Evolutionary conservation across 2,888 invertebrate species (phyloP).

Genomic region (Steinernema hermaphroditum): DNA sequence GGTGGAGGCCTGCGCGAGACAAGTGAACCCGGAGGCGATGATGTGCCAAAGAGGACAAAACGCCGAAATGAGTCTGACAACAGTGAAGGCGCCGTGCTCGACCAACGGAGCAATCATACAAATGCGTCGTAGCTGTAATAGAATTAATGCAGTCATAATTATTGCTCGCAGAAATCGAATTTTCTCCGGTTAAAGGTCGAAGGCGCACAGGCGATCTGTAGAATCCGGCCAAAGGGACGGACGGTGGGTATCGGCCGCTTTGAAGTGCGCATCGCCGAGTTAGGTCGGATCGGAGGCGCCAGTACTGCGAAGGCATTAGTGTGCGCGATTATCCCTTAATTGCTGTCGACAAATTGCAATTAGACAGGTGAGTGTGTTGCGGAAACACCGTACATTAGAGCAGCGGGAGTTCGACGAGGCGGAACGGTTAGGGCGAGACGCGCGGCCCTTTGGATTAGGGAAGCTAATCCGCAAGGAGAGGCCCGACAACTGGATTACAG

Average conservation of each 20-base stretch:
- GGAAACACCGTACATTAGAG: slow-evolving; percentile 29
- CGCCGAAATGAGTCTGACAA: neutral
- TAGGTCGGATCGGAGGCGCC: neutral
- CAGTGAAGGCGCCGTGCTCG: neutral
- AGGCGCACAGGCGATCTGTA: neutral
- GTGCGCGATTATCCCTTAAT: slow-evolving; percentile 28
- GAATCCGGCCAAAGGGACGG: neutral
- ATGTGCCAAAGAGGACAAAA: neutral
- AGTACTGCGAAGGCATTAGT: neutral
- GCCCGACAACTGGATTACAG: slow-evolving; percentile 1
- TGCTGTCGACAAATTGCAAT: slow-evolving; percentile 30
- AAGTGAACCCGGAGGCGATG: slow-evolving; percentile 15
- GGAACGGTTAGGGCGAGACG: slow-evolving; percentile 13
- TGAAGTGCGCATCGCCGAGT: neutral
- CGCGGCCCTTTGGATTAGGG: slow-evolving; percentile 18
- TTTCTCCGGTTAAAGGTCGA: neutral
- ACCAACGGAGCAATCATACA: slow-evolving; percentile 25
- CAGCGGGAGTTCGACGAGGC: slow-evolving; percentile 23
- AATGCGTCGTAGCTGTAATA: slow-evolving; percentile 19
- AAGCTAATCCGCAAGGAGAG: slow-evolving; percentile 25
- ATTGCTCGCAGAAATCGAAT: slow-evolving; percentile 25
- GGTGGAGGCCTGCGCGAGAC: neutral
- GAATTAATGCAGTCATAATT: slow-evolving; percentile 30
- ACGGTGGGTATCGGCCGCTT: neutral
- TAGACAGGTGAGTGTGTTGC: slow-evolving; percentile 31